Base-by-base conservation (phyloP, 1,140 invertebrate genomes). In the Drosophila santomea region DNA sequence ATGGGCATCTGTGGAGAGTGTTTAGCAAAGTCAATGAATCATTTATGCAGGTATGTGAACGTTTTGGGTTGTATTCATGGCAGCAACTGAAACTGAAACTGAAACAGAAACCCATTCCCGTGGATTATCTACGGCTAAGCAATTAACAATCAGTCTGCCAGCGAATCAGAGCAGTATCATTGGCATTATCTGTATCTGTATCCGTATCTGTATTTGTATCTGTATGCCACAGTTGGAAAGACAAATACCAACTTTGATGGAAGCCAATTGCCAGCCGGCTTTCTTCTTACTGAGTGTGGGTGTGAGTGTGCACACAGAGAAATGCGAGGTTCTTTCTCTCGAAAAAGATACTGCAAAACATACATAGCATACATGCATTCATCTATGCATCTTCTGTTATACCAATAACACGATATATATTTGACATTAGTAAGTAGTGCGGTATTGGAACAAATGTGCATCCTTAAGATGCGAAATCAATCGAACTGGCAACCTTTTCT, bases 221-320 rank as follows among this genome's bases (percentile, higher is more conserved):
- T 39, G 25, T 35, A 25, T 25, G 5, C 51, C 36, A 43, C 51
- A 41, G 62, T 47, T 25, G 36, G 48, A 69, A 71, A 72, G 68
- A 58, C 52, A 72, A 71, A 72, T 58, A 71, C 52, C 28, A 71
- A 71, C 52, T 41, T 43, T 50, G 43, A 80, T 48, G 52, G 44
- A n/a, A 76, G 72, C 64, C 69, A 68, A 78, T 79, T 79, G 38
- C 39, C 32, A 55, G 76, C 20, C 58, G 61, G 54, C 43, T 59
- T 68, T 32, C 58, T 72, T 76, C 63, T 57, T 35, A 39, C 41
- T 14, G 63, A 39, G 38, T 55, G 28, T 28, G 50, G 11, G 47
- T 25, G 43, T 62, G 51, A n/a, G 28, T 28, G 45, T 45, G 32
- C 15, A 38, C 23, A 12, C 17, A 25, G 28, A 55, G 20, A 55